phyloP scores from a whole-genome alignment of 2,888 invertebrate species.

The Acleris sparsana region DNA sequence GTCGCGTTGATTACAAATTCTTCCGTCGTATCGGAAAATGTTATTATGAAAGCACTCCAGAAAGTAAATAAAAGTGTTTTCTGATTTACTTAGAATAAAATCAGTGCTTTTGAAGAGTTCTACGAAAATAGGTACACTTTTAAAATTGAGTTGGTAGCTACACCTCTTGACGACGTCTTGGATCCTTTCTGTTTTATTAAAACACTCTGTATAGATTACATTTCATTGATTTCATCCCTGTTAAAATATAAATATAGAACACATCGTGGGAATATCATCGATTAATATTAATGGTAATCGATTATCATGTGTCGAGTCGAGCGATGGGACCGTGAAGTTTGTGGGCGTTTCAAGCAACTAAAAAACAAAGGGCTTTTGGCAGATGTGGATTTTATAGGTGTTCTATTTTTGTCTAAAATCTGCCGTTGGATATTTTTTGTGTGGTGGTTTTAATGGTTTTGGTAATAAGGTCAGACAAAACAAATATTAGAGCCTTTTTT shows the following conservation, averaged over 20 bases:
- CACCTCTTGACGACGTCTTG: not conserved
- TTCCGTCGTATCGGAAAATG: slow-evolving; percentile 18
- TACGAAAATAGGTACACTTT: no score
- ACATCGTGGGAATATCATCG: slow-evolving; percentile 16
- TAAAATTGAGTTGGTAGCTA: not conserved
- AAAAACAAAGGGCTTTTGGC: not conserved
- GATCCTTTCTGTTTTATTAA: not conserved
- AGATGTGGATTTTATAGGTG: not conserved
- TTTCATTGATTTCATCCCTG: no score
- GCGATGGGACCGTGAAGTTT: slow-evolving; percentile 22
- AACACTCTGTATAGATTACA: not conserved
- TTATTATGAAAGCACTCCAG: slow-evolving; percentile 8
- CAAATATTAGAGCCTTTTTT: no score
- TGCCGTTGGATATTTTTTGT: no score
- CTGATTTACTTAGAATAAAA: not conserved
- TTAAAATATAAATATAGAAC: no score
- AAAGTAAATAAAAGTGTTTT: slow-evolving; percentile 16
- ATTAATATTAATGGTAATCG: slow-evolving; percentile 24
- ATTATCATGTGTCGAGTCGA: slow-evolving; percentile 27
- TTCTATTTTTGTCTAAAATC: no score
- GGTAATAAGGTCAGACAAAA: no score
- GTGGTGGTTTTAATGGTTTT: no score
- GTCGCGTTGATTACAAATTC: slow-evolving; percentile 18
- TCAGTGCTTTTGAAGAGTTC: not conserved
- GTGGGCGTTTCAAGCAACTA: not conserved